Conservation (phyloP, 2,113 vertebrate genomes). For the Heptranchias perlo region DNA sequence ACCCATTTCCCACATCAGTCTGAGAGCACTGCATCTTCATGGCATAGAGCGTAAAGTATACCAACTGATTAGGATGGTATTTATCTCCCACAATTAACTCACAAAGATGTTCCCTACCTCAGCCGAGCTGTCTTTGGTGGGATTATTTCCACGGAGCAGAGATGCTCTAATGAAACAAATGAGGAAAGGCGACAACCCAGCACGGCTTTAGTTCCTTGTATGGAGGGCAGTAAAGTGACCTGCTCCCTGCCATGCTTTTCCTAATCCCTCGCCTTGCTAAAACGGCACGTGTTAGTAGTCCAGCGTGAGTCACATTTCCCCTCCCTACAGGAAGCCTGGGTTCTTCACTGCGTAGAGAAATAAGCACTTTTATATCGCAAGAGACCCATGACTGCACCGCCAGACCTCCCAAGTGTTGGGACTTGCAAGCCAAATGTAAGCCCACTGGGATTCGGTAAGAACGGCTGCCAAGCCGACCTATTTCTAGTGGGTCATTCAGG, state of each 20-base stretch:
- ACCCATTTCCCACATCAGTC: background rate
- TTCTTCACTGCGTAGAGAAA: background rate
- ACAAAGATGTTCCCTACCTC: background rate
- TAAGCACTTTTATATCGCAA: background rate
- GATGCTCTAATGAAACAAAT: background rate
- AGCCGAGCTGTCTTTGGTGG: background rate
- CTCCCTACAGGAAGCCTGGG: background rate
- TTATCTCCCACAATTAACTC: background rate
- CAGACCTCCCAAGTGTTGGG: background rate
- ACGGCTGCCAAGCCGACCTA: background rate
- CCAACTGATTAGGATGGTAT: background rate
- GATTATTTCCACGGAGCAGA: background rate
- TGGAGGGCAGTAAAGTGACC: background rate
- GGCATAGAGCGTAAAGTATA: background rate
- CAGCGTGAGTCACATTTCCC: background rate
- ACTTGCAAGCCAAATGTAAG: background rate
- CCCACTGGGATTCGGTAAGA: background rate
- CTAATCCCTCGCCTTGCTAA: background rate
- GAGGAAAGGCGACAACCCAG: background rate
- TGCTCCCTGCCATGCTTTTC: background rate
- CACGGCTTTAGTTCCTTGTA: background rate
- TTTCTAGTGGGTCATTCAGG: background rate
- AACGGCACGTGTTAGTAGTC: background rate
- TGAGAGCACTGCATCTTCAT: background rate
- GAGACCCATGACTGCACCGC: too few relatives aligned